A percentile compares a stretch with the other conserved stretches of the same genome.
Evolutionary conservation across 2,888 invertebrate genomes (phyloP).

Genomic region (Nudaria mundana): DNA sequence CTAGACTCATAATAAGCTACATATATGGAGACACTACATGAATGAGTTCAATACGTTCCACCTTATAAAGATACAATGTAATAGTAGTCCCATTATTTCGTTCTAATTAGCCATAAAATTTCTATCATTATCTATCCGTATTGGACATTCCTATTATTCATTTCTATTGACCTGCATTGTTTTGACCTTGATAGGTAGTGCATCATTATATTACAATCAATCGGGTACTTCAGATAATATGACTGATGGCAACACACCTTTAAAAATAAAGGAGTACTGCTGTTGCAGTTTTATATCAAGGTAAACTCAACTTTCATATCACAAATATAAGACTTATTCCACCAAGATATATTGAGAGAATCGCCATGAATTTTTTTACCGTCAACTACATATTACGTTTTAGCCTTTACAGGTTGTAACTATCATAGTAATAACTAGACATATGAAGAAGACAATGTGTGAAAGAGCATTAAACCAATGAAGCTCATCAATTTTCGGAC

Average conservation of each 20-base stretch:
- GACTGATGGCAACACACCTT: slow-evolving; percentile 52
- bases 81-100: too few species aligned
- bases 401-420: slow-evolving; percentile 39
- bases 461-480: slow-evolving; percentile 10
- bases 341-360: slow-evolving; percentile 13
- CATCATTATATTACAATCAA: slow-evolving; percentile 62
- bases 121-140: slow-evolving; percentile 37
- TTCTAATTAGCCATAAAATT: slow-evolving; percentile 33
- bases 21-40: too few species aligned
- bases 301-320: slow-evolving; percentile 27
- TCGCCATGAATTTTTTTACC: slow-evolving; percentile 26
- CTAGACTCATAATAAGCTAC: too few species aligned
- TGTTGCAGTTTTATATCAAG: slow-evolving; percentile 21
- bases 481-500: slow-evolving; percentile 44
- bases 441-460: slow-evolving; percentile 7
- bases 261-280: slow-evolving; percentile 35
- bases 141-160: slow-evolving; percentile 50
- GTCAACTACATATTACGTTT: slow-evolving; percentile 29
- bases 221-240: slow-evolving; percentile 39
- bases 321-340: slow-evolving; percentile 18
- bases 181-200: slow-evolving; percentile 64
- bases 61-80: too few species aligned
- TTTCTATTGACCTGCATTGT: slow-evolving; percentile 49
- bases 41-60: too few species aligned
- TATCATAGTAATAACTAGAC: slow-evolving; percentile 9